Percentiles rank a stretch among this genome's conserved stretches.
Conservation (phyloP, 1,140 invertebrate species). For the Sweltsa coloradensis region DNA sequence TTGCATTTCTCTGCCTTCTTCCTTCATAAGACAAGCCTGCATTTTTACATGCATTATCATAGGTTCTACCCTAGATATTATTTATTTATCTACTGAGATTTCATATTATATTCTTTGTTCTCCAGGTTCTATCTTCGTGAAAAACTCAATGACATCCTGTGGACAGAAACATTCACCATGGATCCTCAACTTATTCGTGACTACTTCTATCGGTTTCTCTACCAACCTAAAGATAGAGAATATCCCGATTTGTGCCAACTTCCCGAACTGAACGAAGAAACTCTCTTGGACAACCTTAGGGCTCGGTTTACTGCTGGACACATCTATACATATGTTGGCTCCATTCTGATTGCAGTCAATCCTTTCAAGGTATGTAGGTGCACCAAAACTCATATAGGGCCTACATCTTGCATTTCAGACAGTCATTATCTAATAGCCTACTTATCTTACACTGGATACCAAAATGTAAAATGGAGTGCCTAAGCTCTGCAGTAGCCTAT, state of each 20-base stretch:
- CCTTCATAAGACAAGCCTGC: no score
- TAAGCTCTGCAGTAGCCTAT: background rate
- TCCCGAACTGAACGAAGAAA: slow-evolving; percentile 88
- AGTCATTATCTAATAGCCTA: background rate
- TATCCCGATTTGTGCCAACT: slow-evolving; percentile 92
- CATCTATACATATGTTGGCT: slow-evolving; percentile 95
- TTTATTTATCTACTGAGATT: no score
- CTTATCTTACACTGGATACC: background rate
- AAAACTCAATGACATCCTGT: slow-evolving; percentile 61
- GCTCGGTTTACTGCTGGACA: slow-evolving; percentile 81
- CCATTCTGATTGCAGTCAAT: slow-evolving; percentile 87
- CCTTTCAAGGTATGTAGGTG: slow-evolving; percentile 56
- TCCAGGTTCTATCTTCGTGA: slow-evolving; percentile 75
- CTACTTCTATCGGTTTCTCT: slow-evolving; percentile 82
- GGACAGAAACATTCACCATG: slow-evolving; percentile 77
- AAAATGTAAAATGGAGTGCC: no score
- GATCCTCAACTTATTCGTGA: slow-evolving; percentile 82
- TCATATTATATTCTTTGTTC: no score
- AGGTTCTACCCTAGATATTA: no score
- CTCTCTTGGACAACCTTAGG: slow-evolving; percentile 79
- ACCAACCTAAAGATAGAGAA: slow-evolving; percentile 79
- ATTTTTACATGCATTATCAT: no score
- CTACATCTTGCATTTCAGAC: background rate
- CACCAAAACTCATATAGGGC: background rate
- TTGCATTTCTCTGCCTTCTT: no score